Evolutionary conservation across 2,113 vertebrate species (phyloP), one percentile per base, ranked within the genome.

Genomic region (Capreolus pygargus): DNA sequence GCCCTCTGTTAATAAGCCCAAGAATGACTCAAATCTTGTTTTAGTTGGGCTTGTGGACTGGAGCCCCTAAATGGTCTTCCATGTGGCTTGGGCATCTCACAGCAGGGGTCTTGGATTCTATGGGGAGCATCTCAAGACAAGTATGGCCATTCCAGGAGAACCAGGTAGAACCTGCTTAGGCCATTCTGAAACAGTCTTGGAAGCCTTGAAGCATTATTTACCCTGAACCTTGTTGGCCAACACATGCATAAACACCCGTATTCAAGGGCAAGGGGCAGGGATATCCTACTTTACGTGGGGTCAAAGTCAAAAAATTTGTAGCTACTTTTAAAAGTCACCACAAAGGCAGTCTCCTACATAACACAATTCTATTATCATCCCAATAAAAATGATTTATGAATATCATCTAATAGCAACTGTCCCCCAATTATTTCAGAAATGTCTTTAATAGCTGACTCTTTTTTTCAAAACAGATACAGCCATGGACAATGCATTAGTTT

Each of bases 311-410:
- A 74, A 58, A 25, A 43, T 88, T 94, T 60, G 36, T 21, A 57
- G 27, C n/a, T 60, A 54, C 50, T 92, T 92, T 83, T 21, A 47
- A 96, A 93, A 76, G 70, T 43, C 30, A 45, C 28, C 58, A 58
- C 17, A 83, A 70, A 96, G 36, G 55, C 10, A 64, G 33, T 81
- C n/a, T 94, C 21, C 52, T 84, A 39, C 1, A 83, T 21, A 79
- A 54, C 10, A 76, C 28, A 64, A 74, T 60, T 70, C 23, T 96
- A 30, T 67, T 78, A 45, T 33, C 50, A 87, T 39, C 61, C 43
- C 43, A 95, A 86, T 33, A 91, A 58, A 83, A 89, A 85, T 61
- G 50, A 57, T 39, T 92, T 79, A 27, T 89, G 11, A 60, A 70
- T 45, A 74, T 57, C 19, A 33, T 76, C 58, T 89, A 87, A 33